Percentiles rank a stretch among this genome's conserved stretches.
Evolutionary conservation across 2,888 invertebrate genomes (phyloP).

Genomic region (Allophyes oxyacanthae): DNA sequence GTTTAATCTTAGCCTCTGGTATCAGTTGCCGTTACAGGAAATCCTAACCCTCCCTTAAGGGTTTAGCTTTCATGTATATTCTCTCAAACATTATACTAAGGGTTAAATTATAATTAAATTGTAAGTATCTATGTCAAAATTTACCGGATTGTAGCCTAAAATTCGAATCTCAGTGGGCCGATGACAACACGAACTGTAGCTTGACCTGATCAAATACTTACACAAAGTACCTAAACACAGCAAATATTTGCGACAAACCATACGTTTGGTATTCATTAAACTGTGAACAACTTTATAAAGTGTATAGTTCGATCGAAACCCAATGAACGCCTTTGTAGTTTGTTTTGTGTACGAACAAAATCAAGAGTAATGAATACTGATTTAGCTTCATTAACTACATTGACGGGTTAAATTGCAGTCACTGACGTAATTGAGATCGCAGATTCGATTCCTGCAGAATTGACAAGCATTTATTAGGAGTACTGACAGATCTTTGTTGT

Average conservation of each 20-base stretch:
- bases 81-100: constrained; percentile 12
- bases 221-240: constrained; percentile 8
- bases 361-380: constrained; percentile 2
- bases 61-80: constrained; percentile 14
- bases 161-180: neutral
- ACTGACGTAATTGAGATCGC: neutral
- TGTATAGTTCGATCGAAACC: constrained; percentile 2
- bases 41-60: constrained; percentile 11
- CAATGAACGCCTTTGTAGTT: neutral
- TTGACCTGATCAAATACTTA: constrained; percentile 46
- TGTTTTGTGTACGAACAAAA: constrained; percentile 1
- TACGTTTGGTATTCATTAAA: constrained; percentile 12
- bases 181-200: constrained; percentile 17
- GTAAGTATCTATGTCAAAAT: constrained; percentile 2
- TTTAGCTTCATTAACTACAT: constrained; percentile 3
- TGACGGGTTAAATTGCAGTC: neutral
- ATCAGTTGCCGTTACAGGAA: constrained; percentile 20
- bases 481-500: too few relatives aligned
- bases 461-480: too few relatives aligned
- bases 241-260: constrained; percentile 35
- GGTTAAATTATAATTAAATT: constrained; percentile 18
- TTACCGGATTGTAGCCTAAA: neutral
- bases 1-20: neutral
- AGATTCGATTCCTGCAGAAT: neutral
- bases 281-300: constrained; percentile 8